Base-by-base conservation (phyloP, 2,113 vertebrate species). In the Struthio camelus region DNA sequence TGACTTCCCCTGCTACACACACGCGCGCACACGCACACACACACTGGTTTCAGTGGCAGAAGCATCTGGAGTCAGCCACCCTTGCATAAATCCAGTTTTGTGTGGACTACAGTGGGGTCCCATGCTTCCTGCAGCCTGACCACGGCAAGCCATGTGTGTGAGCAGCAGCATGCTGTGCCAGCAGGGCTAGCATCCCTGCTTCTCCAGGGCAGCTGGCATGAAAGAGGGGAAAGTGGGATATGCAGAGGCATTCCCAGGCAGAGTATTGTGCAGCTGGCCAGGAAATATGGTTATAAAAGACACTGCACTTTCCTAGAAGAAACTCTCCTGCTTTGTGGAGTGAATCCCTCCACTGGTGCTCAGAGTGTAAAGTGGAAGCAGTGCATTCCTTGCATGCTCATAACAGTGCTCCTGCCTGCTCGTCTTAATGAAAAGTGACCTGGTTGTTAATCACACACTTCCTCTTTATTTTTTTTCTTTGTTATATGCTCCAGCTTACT, bases 361-460 rank as follows among this genome's bases (percentile, higher is more conserved):
- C 0, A 0, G 7, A 3, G 3, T 61, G 3, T 10, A 86, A 93
- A 85, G 12, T 19, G 58, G 15, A 28, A 8, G 32, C 62, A 9
- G 2, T 12, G 34, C 3, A 5, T 19, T 78, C 4, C 3, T 73
- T 0, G 23, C 53, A 32, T 22, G 5, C 12, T 92, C 6, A 16
- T 27, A 10, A 16, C 11, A 19, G 17, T 13, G 28, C 11, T 32
- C 1, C 2, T 51, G 7, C 4, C 9, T 84, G 25, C 4, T 46
- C 87, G 81, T 23, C 23, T 30, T 36, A 32, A 5, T 6, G 27
- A 66, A 81, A 80, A 71, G 2, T 27, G 6, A 6, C 10, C 51
- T 65, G 16, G 10, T 69, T 71, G 3, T 66, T 75, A 67, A 80
- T 71, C 19, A 56, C 15, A 30, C 24, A 32, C 24, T 7, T 48